Percentiles rank a stretch among this genome's conserved stretches.
Conservation (phyloP, 2,797 vertebrate genomes). For the Dendrocincla tyrannina region DNA sequence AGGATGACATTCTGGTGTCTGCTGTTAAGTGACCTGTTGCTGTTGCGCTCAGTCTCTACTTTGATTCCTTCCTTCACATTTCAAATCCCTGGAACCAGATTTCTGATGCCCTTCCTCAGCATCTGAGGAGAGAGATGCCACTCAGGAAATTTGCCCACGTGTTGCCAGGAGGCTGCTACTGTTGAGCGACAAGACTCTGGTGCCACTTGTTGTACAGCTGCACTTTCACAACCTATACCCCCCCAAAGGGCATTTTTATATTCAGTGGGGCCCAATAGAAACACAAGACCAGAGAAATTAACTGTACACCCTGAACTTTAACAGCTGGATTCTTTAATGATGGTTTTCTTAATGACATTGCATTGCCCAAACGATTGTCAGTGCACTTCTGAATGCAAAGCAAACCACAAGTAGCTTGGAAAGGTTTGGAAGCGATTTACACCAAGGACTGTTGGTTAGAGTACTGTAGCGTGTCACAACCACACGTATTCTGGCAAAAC, state of each 20-base stretch:
- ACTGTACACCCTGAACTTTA: neutral
- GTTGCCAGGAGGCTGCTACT: neutral
- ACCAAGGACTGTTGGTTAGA: neutral
- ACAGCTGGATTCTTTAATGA: neutral
- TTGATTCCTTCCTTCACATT: neutral
- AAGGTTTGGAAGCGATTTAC: neutral
- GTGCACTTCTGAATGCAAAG: neutral
- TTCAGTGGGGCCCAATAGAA: neutral
- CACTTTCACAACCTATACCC: neutral
- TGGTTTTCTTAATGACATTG: neutral
- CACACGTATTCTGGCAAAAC: neutral
- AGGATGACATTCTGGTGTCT: neutral
- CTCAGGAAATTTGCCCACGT: neutral
- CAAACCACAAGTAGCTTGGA: neutral
- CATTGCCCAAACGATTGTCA: neutral
- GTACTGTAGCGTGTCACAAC: neutral
- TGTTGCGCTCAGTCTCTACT: neutral
- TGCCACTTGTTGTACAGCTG: rapidly evolving
- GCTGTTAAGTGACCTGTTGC: neutral
- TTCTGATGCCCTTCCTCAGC: neutral
- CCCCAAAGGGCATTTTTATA: neutral
- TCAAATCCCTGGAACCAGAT: neutral
- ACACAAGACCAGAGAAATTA: neutral
- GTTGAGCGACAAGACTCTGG: neutral
- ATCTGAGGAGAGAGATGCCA: neutral